Percentiles rank a stretch among this genome's conserved stretches.
Conservation (phyloP, 1,140 invertebrate species). For the Zaprionus davidi region DNA sequence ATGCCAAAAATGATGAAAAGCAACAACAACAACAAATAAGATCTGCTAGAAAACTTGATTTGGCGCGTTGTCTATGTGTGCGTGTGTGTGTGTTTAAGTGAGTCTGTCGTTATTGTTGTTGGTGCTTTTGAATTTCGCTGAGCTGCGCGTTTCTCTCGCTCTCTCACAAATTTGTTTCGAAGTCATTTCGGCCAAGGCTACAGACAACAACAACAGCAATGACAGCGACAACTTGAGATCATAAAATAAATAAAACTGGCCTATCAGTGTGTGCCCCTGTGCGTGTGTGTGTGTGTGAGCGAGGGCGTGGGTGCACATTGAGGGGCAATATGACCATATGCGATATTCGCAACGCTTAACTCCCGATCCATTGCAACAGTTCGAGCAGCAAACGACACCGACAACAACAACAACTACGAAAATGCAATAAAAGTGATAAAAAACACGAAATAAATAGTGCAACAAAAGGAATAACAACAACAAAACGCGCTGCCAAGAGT, state of each 20-base stretch:
- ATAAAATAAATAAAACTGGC: slow-evolving; percentile 57
- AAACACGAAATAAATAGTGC: slow-evolving; percentile 23
- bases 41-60: slow-evolving; percentile 30
- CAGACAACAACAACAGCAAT: slow-evolving; percentile 28
- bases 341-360: slow-evolving; percentile 54
- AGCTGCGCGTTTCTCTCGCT: slow-evolving; percentile 45
- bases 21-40: neutral
- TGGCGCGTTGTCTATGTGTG: slow-evolving; percentile 6
- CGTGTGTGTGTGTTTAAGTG: neutral
- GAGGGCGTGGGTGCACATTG: slow-evolving; percentile 1
- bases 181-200: slow-evolving; percentile 76
- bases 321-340: slow-evolving; percentile 56
- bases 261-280: slow-evolving; percentile 26
- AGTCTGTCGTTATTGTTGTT: slow-evolving; percentile 38
- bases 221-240: slow-evolving; percentile 54
- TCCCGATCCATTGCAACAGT: slow-evolving; percentile 36
- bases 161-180: slow-evolving; percentile 41
- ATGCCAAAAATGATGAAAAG: slow-evolving; percentile 29
- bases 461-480: slow-evolving; percentile 28
- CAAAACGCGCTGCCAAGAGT: neutral
- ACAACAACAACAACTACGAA: slow-evolving; percentile 54
- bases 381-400: slow-evolving; percentile 31
- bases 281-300: slow-evolving; percentile 11
- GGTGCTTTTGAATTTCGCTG: slow-evolving; percentile 60
- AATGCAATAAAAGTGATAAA: slow-evolving; percentile 61